These are phyloP conservation scores for Actinernus sp. DNA, from an alignment of 92 coral and sea anemone species.

Conservation along the genomic window DNA sequence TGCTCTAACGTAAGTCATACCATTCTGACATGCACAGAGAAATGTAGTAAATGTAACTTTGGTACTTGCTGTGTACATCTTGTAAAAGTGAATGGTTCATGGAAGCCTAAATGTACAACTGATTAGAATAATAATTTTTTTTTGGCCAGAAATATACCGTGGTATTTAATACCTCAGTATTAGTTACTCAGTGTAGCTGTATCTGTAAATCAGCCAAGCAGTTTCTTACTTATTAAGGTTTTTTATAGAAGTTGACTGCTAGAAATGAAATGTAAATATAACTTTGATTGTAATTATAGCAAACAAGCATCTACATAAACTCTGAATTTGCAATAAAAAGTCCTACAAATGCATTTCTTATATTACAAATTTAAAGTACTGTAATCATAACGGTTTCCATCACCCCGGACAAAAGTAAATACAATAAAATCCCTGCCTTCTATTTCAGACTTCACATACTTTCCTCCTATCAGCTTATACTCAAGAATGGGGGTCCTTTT, in stretches of 20 bases:
- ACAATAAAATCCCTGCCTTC: conserved; percentile 29
- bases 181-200: no score
- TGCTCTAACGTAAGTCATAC: conserved; percentile 47
- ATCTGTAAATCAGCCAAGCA: no score
- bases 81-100: conserved; percentile 8
- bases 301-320: no score
- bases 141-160: no score
- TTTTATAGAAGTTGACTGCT: no score
- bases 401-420: conserved; percentile 59
- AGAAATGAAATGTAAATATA: no score
- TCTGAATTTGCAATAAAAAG: no score
- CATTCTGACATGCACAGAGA: conserved; percentile 54
- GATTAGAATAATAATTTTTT: no score
- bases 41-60: conserved; percentile 32
- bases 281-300: no score
- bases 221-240: no score
- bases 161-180: no score
- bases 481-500: conserved; percentile 38
- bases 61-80: conserved; percentile 19
- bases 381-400: conserved; percentile 39
- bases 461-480: conserved; percentile 30
- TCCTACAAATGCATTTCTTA: neutral
- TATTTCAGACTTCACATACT: conserved; percentile 35
- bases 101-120: conserved; percentile 13
- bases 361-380: neutral